Base-by-base conservation (phyloP, 1,140 invertebrate genomes). In the Brachionus paranguensis region DNA sequence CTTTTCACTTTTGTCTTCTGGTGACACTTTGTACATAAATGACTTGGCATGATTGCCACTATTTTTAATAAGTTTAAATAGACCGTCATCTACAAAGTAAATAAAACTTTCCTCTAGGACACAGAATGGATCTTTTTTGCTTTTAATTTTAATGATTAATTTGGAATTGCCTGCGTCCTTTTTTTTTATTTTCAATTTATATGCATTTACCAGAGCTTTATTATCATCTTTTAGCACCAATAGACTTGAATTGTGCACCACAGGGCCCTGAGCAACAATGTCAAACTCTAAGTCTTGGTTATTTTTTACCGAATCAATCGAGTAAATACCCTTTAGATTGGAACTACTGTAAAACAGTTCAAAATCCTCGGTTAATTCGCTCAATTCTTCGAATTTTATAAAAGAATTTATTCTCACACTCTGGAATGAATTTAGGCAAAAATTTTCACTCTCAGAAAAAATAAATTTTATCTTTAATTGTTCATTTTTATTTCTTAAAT, bases 331-430 rank as follows among this genome's bases (percentile, higher is more conserved):
- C 11, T 33, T 41, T 17, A 68, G 27, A 14, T 29, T 41, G 2
- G 20, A 27, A 72, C 3, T 20, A 0, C 12, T 17, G 17, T 41
- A 41, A 43, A 41, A 72, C 2, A 72, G 5, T 10, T 72, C 68
- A 17, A 41, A 72, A 41, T 41, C 17, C 17, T 72, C 37, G 17
- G 2, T 43, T 43, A 72, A n/a, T 41, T 43, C 37, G 43, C 17
- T 72, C 14, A 72, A 72, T 72, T 72, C 47, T 41, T 72, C 68
- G 17, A 72, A 72, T 72, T 41, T 72, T 43, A 72, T 20, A 17
- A 11, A 20, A 3, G 68, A 20, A 41, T 72, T 43, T 41, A 43
- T 72, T 41, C 10, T 14, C 33, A 72, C 33, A 43, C 33, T 20
- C 43, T 72, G 68, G 1, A 24, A 45, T 3, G 68, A 20, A 17